Base-by-base conservation (phyloP, 2,888 invertebrate genomes). In the Hemistola chrysoprasaria region DNA sequence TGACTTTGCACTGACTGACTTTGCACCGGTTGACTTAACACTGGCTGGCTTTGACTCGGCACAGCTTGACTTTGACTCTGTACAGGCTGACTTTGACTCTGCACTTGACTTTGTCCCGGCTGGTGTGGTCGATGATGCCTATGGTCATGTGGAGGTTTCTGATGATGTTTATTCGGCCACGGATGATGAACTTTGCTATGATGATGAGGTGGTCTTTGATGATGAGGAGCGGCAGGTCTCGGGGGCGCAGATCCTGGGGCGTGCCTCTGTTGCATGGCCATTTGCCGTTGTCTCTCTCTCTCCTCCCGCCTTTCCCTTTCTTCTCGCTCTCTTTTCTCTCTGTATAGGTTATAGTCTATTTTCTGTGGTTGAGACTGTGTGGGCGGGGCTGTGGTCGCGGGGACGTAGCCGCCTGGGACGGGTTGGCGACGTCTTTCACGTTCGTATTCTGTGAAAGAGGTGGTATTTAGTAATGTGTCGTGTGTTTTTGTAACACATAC, bases 281-380 rank as follows among this genome's bases (percentile, higher is more conserved):
- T 65, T 40, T 81, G 56, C 41, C 71, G 71, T 47, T 75, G 62
- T 47, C 80, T 71, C 50, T 79, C 76, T 47, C 80, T 50, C 50
- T 70, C 76, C 55, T 68, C 78, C 10, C 85, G 62, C 46, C 90
- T 74, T 40, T 91, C 91, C 1, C 91, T 65, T 40, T 92, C 91
- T 47, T 92, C 77, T 20, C 92, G 81, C 57, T 93, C 93, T 30
- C 91, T 86, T 62, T 92, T 92, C 64, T 93, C 93, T 10, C 92
- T 81, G 67, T 93, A 93, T 6, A 92, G 89, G 39, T 91, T 90
- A 56, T 91, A 90, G 63, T 90, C 90, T 38, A 90, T 88, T 59
- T 90, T 90, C 56, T 91, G 90, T 1, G 87, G 86, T 31, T 80
- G 73, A 11, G 87, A 68, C 40, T 82, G 67, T 37, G 78, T 62